Evolutionary conservation across 1,140 invertebrate species (phyloP), one percentile per base, ranked within the genome.

Genomic region (Maconellicoccus hirsutus): DNA sequence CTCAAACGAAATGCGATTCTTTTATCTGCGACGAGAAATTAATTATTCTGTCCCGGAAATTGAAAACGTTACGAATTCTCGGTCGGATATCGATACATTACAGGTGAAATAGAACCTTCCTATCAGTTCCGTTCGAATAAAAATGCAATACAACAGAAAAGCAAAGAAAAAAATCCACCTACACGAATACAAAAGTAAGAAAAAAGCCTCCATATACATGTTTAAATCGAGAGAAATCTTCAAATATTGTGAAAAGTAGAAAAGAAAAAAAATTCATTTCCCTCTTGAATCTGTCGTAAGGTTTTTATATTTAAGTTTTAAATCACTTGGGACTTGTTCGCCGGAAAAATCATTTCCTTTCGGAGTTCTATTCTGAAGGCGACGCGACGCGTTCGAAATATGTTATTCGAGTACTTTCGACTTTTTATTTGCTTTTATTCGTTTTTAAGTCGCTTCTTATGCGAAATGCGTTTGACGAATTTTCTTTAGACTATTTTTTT

Each of bases 291-390:
- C 61, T 66, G 61, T 66, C 61, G 61, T 66, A 66, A 66, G 61
- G 61, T 22, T 66, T 66, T 66, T 66, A 66, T 66, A 66, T 66
- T 66, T 66, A 66, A 66, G 61, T 66, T 66, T 66, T 66, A 66
- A 66, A 66, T 66, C 61, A 66, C 61, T 66, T 66, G 61, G 61
- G 61, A 66, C 61, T 66, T 66, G 61, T 66, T 66, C 61, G 19
- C 61, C 61, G 61, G 61, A 66, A 66, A 66, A 66, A 66, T 66
- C 61, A 66, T 66, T 66, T 66, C 61, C 61, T 66, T 66, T 66
- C 16, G 63, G 22, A 66, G 63, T 66, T 10, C 22, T 66, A 66
- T 25, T 16, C 22, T 19, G 26, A 26, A 66, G 22, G 26, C 22
- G 63, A 66, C 26, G 26, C 22, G 63, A 66, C 26, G 26, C 22